A percentile compares a stretch with the other conserved stretches of the same genome.
Conservation (phyloP, 2,888 invertebrate species). For the Lasioglossum figueresi region DNA sequence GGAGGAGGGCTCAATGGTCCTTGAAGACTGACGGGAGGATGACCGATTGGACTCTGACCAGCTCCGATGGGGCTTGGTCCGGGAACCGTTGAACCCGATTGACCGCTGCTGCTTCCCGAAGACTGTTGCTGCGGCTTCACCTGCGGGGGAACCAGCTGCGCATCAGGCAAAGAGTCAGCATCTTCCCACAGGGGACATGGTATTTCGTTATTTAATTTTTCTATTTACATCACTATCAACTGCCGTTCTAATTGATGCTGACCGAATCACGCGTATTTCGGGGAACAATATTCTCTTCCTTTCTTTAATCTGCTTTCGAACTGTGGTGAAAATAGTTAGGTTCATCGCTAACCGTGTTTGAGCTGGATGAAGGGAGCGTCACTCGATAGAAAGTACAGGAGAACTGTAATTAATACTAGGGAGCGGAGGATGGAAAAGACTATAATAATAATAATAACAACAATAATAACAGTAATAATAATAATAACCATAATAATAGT, state of each 20-base stretch:
- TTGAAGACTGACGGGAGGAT: conserved; percentile 88
- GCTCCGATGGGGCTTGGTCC: conserved; percentile 83
- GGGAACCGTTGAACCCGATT: conserved; percentile 83
- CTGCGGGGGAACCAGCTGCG: conserved; percentile 85
- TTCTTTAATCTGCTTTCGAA: conserved; percentile 40
- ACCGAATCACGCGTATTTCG: conserved; percentile 37
- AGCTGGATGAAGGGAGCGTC: conserved; percentile 14
- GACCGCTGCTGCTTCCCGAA: conserved; percentile 83
- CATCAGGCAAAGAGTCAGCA: conserved; percentile 84
- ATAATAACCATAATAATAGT: neutral
- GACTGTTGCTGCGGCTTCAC: conserved; percentile 94
- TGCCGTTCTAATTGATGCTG: conserved; percentile 56
- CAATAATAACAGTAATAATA: neutral
- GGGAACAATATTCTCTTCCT: conserved; percentile 26
- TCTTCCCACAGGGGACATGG: conserved; percentile 83
- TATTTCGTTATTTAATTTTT: conserved; percentile 73
- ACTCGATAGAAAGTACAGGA: conserved; percentile 14
- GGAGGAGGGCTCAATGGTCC: conserved; percentile 85
- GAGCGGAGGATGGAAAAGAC: conserved; percentile 2
- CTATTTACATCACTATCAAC: conserved; percentile 78
- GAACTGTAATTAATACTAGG: conserved; percentile 22
- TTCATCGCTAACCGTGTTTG: conserved; percentile 56
- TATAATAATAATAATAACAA: conserved; percentile 1
- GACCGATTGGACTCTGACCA: conserved; percentile 83
- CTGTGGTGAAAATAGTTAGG: conserved; percentile 68